phyloP scores from a whole-genome alignment of 2,888 invertebrate species.

The Megastigmus dorsalis region DNA sequence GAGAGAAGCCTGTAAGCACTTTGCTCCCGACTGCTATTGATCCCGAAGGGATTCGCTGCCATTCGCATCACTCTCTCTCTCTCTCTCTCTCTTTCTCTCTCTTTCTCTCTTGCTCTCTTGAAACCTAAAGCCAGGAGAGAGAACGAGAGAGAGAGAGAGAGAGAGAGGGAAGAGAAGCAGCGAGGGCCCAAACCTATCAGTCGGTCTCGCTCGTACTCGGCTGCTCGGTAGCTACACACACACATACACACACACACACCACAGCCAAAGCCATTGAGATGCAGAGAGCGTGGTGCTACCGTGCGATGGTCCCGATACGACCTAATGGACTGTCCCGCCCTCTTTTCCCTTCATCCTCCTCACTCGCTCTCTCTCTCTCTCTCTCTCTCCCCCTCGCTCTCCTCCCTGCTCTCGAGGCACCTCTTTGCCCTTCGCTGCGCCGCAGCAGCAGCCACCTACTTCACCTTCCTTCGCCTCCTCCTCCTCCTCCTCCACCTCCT shows the following conservation, averaged over 20 bases:
- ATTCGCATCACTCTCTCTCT: conserved; percentile 21
- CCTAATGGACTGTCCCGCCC: conserved; percentile 74
- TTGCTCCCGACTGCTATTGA: conserved; percentile 57
- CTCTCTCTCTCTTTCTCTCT: no score
- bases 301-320: conserved; percentile 75
- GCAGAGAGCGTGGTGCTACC: conserved; percentile 74
- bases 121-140: no score
- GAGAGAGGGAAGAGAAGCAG: no score
- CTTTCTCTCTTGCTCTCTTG: no score
- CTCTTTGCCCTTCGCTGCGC: conserved; percentile 49
- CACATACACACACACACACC: no score
- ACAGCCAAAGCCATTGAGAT: conserved; percentile 68
- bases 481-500: conserved; percentile 47
- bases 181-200: conserved; percentile 61
- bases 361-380: conserved; percentile 55
- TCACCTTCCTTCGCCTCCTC: conserved; percentile 45
- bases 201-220: conserved; percentile 59
- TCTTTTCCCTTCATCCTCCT: conserved; percentile 64
- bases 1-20: conserved; percentile 35
- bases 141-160: no score
- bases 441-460: conserved; percentile 20
- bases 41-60: conserved; percentile 57
- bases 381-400: conserved; percentile 45
- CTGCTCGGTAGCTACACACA: conserved; percentile 44
- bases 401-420: no score